Evolutionary conservation across 2,888 invertebrate species (phyloP).

Genomic region (Malacosoma neustria): DNA sequence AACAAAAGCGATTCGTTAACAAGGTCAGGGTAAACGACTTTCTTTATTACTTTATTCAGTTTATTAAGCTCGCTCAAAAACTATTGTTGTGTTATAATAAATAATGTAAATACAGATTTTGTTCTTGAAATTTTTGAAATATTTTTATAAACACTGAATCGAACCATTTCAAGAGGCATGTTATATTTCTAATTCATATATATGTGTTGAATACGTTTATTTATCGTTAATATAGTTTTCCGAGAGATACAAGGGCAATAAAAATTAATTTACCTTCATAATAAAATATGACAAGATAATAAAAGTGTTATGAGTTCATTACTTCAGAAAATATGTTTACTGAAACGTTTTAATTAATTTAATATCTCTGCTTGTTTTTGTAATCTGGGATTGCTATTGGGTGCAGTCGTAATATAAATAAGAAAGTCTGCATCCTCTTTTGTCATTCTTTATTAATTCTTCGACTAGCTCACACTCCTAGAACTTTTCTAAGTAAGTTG

Average conservation of each 20-base stretch:
- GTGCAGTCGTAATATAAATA: not conserved
- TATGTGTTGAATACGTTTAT: no score
- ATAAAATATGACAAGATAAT: not conserved
- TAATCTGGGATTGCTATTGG: slow-evolving; percentile 7
- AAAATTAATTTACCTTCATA: not conserved
- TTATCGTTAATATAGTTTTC: not conserved
- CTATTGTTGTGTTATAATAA: no score
- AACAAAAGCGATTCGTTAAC: slow-evolving; percentile 4
- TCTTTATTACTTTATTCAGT: not conserved
- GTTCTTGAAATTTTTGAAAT: no score
- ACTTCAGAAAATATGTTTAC: not conserved
- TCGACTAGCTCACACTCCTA: not conserved
- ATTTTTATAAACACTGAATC: no score
- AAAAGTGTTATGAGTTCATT: not conserved
- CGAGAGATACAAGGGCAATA: not conserved
- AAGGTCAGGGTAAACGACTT: slow-evolving; percentile 9
- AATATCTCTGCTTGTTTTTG: not conserved
- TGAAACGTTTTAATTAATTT: not conserved
- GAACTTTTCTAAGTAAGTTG: not conserved
- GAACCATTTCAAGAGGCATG: no score
- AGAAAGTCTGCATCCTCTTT: not conserved
- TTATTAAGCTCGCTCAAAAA: no score
- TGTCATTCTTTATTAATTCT: not conserved
- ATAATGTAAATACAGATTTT: no score
- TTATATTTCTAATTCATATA: no score